Evolutionary conservation across 2,888 invertebrate species (phyloP).

Genomic region (Andrena bicolor): DNA sequence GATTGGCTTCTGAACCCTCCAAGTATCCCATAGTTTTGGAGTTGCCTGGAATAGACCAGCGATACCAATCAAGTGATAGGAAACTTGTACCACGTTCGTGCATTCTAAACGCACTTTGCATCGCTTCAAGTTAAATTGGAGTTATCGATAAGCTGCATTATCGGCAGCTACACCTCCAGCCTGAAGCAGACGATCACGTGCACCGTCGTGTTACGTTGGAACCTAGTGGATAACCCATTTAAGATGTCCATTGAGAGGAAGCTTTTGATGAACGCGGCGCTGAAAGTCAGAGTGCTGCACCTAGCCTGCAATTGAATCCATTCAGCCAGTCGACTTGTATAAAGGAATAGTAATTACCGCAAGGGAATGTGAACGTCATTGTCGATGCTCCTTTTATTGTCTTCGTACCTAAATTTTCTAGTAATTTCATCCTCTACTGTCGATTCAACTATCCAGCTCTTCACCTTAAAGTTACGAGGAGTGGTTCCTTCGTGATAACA

Average conservation of each 20-base stretch:
- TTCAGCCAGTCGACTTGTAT: not conserved
- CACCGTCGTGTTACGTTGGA: not conserved
- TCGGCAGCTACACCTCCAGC: not conserved
- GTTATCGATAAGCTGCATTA: conserved; percentile 1
- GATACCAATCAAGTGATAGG: not conserved
- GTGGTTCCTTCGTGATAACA: not conserved
- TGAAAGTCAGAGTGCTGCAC: conserved; percentile 15
- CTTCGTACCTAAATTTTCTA: not conserved
- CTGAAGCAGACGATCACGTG: not conserved
- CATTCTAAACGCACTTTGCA: not conserved
- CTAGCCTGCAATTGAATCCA: conserved; percentile 36
- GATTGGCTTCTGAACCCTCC: too few species aligned
- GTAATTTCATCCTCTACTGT: not conserved
- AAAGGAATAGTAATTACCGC: conserved; percentile 34
- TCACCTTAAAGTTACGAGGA: not conserved
- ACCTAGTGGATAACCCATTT: conserved; percentile 20
- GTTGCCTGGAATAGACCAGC: too few species aligned
- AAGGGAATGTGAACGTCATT: conserved; percentile 7
- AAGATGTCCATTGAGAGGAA: conserved; percentile 29
- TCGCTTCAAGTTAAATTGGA: not conserved
- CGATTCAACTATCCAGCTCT: not conserved
- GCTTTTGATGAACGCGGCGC: conserved; percentile 16
- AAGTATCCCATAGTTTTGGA: too few species aligned
- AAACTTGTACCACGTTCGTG: not conserved
- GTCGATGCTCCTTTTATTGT: not conserved